Evolutionary conservation across 2,113 vertebrate genomes (phyloP).

Genomic region (Rhea pennata): DNA sequence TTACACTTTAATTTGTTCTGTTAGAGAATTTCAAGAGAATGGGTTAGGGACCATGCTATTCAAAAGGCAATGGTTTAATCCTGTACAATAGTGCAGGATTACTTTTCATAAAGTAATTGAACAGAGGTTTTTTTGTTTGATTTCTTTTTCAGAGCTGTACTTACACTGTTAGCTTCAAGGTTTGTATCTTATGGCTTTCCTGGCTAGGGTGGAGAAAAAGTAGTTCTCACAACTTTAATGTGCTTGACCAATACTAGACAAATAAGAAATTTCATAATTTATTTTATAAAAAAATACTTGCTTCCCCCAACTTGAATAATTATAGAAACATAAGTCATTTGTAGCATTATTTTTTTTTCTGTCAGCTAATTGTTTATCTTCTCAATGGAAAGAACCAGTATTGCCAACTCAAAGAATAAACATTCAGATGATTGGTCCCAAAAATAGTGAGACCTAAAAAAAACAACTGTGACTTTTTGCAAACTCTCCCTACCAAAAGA

Average conservation of each 20-base stretch:
- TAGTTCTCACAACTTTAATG: background rate
- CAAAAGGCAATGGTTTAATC: background rate
- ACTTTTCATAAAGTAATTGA: background rate
- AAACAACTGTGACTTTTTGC: background rate
- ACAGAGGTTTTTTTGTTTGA: background rate
- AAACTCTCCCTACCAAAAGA: background rate
- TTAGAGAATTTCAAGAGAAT: background rate
- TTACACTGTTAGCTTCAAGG: background rate
- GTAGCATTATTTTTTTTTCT: background rate
- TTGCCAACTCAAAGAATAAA: background rate
- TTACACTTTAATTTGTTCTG: background rate
- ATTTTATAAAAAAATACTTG: background rate
- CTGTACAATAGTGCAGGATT: background rate
- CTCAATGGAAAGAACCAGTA: background rate
- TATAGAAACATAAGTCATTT: constrained; percentile 8
- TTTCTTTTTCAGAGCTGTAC: background rate
- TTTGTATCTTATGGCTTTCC: background rate
- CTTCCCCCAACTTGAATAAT: background rate
- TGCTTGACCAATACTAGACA: background rate
- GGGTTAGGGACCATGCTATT: background rate
- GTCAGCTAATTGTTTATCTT: background rate
- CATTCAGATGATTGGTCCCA: background rate
- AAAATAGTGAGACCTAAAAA: background rate
- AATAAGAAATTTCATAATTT: background rate
- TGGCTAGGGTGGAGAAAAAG: background rate